These are phyloP conservation scores for Deilephila elpenor DNA, from an alignment of 2,888 invertebrate genomes.

Conservation along the genomic window DNA sequence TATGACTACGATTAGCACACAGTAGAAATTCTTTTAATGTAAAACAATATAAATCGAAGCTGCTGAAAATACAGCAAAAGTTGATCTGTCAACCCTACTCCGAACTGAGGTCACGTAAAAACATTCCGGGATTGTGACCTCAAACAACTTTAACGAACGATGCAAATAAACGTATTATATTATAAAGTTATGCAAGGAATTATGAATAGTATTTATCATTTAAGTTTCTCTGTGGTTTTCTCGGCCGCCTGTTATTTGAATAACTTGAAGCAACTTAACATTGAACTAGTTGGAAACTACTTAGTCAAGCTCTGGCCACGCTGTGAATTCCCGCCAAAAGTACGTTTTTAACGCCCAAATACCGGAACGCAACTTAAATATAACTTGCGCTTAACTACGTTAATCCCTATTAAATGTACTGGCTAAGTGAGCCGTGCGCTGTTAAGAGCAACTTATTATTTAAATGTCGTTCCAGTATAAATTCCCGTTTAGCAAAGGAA, in stretches of 20 bases:
- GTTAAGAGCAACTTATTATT: too few relatives aligned
- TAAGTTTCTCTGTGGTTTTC: background rate
- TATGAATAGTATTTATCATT: background rate
- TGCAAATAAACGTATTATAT: constrained; percentile 6
- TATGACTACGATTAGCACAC: too few relatives aligned
- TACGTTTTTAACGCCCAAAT: too few relatives aligned
- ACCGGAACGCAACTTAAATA: too few relatives aligned
- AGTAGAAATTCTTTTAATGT: too few relatives aligned
- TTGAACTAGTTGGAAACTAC: background rate
- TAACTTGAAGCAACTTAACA: background rate
- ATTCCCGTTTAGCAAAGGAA: background rate
- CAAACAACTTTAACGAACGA: constrained; percentile 3
- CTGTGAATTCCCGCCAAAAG: background rate
- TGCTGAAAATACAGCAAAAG: background rate
- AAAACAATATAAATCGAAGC: too few relatives aligned
- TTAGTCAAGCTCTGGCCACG: background rate
- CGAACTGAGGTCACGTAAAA: background rate
- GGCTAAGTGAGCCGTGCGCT: too few relatives aligned
- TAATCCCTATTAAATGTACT: too few relatives aligned
- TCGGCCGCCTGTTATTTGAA: background rate
- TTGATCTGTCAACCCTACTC: background rate
- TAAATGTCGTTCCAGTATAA: too few relatives aligned
- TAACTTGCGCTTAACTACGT: too few relatives aligned
- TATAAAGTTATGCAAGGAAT: background rate
- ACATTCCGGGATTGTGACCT: background rate